Conservation (phyloP, 2,888 invertebrate genomes). For the Spisula subtruncata region DNA sequence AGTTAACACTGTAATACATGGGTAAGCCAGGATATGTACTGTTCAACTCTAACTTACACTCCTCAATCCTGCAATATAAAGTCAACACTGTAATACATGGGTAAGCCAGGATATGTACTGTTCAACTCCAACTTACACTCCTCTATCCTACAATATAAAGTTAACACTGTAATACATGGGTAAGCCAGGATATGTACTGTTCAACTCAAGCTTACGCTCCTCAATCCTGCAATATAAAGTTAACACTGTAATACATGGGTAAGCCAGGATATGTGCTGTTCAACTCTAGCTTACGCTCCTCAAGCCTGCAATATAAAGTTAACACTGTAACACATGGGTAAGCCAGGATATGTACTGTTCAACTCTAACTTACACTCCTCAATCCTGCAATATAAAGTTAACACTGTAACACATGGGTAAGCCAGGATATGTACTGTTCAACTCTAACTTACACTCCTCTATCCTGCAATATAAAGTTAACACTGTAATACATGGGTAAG, state of each 20-base stretch:
- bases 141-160: slow-evolving; percentile 55
- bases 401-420: slow-evolving; percentile 78
- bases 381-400: not conserved
- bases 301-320: slow-evolving; percentile 52
- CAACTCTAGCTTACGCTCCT: slow-evolving; percentile 72
- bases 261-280: slow-evolving; percentile 82
- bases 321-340: no score
- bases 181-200: no score
- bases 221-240: not conserved
- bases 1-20: no score
- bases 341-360: no score
- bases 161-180: no score
- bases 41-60: no score
- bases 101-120: slow-evolving; percentile 81
- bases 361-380: no score
- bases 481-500: no score
- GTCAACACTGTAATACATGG: slow-evolving; percentile 79
- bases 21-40: no score
- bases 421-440: slow-evolving; percentile 81
- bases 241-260: slow-evolving; percentile 77
- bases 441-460: slow-evolving; percentile 71
- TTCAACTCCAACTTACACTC: slow-evolving; percentile 75
- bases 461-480: slow-evolving; percentile 50
- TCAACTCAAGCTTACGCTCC: no score
- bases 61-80: not conserved